These are phyloP conservation scores for Acanthosoma haemorrhoidale DNA, from an alignment of 2,888 invertebrate genomes.

Conservation along the genomic window DNA sequence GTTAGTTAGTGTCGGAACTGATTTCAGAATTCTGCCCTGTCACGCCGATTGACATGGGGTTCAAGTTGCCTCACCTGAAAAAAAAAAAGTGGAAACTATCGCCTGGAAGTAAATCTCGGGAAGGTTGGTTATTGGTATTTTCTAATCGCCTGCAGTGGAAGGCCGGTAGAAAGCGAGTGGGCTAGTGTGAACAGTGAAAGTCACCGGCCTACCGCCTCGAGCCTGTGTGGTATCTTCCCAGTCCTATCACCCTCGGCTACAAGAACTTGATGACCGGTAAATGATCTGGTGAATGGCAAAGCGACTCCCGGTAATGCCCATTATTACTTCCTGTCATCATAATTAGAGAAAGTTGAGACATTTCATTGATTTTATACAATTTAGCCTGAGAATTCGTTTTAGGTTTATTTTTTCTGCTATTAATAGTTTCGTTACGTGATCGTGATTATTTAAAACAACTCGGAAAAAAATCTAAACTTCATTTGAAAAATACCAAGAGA, in stretches of 20 bases:
- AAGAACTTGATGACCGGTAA: neutral
- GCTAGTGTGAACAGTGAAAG: neutral
- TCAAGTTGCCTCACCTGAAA: neutral
- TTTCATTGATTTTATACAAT: too few species aligned
- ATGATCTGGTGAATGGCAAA: neutral
- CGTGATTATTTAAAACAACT: too few species aligned
- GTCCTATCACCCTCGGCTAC: too few species aligned
- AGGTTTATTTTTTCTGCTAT: too few species aligned
- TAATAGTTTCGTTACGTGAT: too few species aligned
- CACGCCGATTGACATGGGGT: neutral
- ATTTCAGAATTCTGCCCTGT: neutral
- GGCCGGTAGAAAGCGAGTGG: constrained; percentile 2
- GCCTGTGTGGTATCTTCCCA: neutral
- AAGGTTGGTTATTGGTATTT: neutral
- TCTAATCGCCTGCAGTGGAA: constrained; percentile 3
- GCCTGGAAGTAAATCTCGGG: neutral
- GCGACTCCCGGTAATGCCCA: neutral
- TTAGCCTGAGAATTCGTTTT: too few species aligned
- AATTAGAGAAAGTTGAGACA: too few species aligned
- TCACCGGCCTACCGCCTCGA: neutral
- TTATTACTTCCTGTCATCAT: too few species aligned
- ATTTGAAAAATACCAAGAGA: too few species aligned
- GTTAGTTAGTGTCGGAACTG: neutral
- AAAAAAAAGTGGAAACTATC: neutral
- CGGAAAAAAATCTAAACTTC: too few species aligned